Evolutionary conservation across 2,888 invertebrate genomes (phyloP).

Genomic region (Xanthia togata): DNA sequence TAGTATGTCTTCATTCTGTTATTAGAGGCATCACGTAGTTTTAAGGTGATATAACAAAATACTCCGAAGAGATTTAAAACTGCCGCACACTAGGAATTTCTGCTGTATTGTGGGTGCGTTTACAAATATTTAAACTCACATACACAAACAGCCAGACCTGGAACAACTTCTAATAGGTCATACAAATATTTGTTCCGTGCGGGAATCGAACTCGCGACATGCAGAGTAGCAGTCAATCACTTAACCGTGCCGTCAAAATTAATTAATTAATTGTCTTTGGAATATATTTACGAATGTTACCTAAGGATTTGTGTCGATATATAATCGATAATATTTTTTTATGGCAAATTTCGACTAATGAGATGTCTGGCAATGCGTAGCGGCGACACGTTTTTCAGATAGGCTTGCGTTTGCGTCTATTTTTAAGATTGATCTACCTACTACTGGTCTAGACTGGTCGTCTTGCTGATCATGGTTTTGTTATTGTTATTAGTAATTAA

Average conservation of each 20-base stretch:
- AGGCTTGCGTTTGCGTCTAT: neutral
- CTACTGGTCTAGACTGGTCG: no score
- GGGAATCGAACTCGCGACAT: no score
- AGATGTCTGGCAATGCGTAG: conserved; percentile 9
- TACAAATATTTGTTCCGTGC: no score
- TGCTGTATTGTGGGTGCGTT: no score
- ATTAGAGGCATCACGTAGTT: conserved; percentile 13
- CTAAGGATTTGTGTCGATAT: conserved; percentile 8
- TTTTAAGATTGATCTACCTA: neutral
- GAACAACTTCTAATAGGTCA: no score
- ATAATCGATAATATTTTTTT: conserved; percentile 3
- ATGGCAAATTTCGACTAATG: conserved; percentile 18
- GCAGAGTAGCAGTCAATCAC: no score
- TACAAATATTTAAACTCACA: no score
- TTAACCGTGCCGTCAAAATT: no score
- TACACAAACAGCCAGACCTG: no score
- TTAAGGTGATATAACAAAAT: conserved; percentile 1
- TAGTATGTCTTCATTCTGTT: conserved; percentile 14
- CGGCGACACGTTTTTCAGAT: neutral
- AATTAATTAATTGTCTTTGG: neutral
- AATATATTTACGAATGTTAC: conserved; percentile 2
- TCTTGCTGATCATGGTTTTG: no score
- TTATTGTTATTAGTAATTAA: no score
- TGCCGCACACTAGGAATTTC: no score
- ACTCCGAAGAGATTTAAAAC: neutral